Base-by-base conservation (phyloP, 1,140 invertebrate species). In the Drosophila busckii region DNA sequence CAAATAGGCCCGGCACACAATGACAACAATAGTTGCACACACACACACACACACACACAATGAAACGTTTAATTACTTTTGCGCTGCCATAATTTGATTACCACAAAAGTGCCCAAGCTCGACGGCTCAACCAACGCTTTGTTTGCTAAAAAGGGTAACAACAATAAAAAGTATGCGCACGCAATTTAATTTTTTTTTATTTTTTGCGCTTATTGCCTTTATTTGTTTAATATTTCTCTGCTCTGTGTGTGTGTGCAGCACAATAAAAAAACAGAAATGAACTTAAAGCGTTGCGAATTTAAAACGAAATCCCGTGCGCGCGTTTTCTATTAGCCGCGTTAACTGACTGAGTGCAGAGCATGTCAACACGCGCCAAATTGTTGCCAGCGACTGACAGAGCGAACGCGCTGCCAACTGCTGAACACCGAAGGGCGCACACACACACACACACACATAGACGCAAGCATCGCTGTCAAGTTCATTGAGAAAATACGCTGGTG, bases 311-410 rank as follows among this genome's bases (percentile, higher is more conserved):
- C 61, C 48, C 38, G 49, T 71, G n/a, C 63, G 63, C 63, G 67
- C 67, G 70, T 62, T 16, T 16, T 8, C 38, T 15, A 25, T 23
- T 12, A 25, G 8, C 23, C 46, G 61, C 53, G 53, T 58, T 56
- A 63, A 64, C 69, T 63, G 68, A 73, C 63, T 49, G 53, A 55
- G 25, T 58, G 53, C 52, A 59, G 63, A 41, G 75, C 82, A 85
- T 85, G 82, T 85, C 82, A 85, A 85, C 75, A 85, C 82, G 82
- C 82, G 82, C 82, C 82, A 85, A 85, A 85, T 82, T 78, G 75
- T 85, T 85, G 82, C 75, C 56, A 82, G 82, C 82, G 82, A 85
- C 82, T 85, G 82, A 82, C 61, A 32, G 45, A 22, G 41, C 54
- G 40, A 59, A 61, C 23, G 42, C 58, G 44, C 31, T 16, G 45